Base-by-base conservation (phyloP, 1,140 invertebrate species). In the Hormaphis cornu region DNA sequence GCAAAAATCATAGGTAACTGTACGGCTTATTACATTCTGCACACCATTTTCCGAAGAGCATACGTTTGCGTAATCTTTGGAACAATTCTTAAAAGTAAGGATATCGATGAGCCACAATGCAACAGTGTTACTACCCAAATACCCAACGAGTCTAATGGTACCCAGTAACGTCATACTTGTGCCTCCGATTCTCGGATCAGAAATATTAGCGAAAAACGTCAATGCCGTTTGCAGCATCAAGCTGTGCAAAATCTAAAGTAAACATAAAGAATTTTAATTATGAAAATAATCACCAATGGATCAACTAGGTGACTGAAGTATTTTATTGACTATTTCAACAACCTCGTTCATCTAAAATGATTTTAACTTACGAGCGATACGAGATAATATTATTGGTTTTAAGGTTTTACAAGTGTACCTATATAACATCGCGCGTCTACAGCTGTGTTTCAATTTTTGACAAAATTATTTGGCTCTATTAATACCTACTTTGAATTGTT, bases 101-200 rank as follows among this genome's bases (percentile, higher is more conserved):
- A 86, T 81, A 80, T 98, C 95, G 5, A 98, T 93, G 54, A 95
- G 83, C 86, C 91, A 96, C 4, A 99, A 81, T 0, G 93, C 87
- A 9, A 97, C 79, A 0, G 95, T 98, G 48, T 87, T 85, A 1
- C 96, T 94, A 98, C 76, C 96, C 97, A 12, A 93, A 93, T 26
- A 93, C 26, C 97, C 97, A 33, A 99, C 81, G 83, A 99, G 99
- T 33, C 86, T 86, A 7, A 99, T 79, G 0, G 97, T 99, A 76
- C 99, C 99, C 2, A 99, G 82, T 44, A 99, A 81, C 1, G 97
- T 99, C 97, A 99, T 99, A 77, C 99, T 99, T 0, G 97, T 99
- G 28, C 97, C 97, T 18, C 97, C 97, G 5, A 98, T 93, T 1
- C 84, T 80, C 0, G 93, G 92, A 79, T 98, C 95, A 73, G 92